Evolutionary conservation across 2,113 vertebrate species (phyloP).

Genomic region (Tonatia bakeri): DNA sequence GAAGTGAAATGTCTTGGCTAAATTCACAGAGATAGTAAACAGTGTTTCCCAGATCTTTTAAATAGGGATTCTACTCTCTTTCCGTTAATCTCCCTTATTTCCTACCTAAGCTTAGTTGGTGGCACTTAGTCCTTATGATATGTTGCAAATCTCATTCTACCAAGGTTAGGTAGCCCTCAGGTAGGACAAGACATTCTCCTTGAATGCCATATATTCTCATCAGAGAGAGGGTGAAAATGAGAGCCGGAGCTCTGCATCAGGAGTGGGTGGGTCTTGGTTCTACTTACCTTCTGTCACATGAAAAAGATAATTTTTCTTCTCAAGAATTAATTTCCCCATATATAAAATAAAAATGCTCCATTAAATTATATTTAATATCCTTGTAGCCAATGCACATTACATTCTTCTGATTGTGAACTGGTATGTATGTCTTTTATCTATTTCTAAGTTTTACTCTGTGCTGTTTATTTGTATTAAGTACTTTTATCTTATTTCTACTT

Average conservation of each 20-base stretch:
- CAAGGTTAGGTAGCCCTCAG: not conserved
- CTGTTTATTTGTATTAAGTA: not conserved
- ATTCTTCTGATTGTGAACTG: not conserved
- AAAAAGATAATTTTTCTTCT: not conserved
- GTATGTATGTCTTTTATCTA: not conserved
- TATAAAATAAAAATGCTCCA: not conserved
- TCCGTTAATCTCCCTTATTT: not conserved
- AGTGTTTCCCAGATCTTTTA: not conserved
- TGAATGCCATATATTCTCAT: not conserved
- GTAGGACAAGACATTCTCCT: not conserved
- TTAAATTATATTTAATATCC: not conserved
- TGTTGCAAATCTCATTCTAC: not conserved
- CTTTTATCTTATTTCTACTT: not conserved
- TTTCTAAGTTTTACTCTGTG: not conserved
- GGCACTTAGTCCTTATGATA: not conserved
- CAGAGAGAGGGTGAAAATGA: not conserved
- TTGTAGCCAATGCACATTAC: not conserved
- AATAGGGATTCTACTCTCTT: not conserved
- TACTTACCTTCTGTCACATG: not conserved
- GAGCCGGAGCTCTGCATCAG: not conserved
- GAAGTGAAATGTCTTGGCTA: conserved; percentile 45
- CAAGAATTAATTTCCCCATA: not conserved
- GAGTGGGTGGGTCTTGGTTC: not conserved
- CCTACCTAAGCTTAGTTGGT: not conserved
- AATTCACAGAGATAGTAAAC: not conserved